These are phyloP conservation scores for Pangasius macronema DNA, from an alignment of 2,797 vertebrate species.

Conservation along the genomic window DNA sequence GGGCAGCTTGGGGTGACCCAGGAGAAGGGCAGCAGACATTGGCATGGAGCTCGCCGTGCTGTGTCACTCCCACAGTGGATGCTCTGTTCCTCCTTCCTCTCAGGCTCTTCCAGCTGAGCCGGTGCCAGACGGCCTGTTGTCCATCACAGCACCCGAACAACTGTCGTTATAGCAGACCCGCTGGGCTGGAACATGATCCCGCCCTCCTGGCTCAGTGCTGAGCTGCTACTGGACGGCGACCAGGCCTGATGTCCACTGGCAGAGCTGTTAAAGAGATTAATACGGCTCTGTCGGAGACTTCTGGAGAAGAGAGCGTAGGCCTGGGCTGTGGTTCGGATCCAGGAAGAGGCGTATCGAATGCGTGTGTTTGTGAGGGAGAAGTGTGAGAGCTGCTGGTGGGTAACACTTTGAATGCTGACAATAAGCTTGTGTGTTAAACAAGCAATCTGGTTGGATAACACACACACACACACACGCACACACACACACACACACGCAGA, in stretches of 20 bases:
- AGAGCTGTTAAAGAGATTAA: conserved; percentile 60
- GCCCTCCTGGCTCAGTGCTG: conserved; percentile 40
- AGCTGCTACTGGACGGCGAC: conserved; percentile 52
- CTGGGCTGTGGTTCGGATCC: conserved; percentile 22
- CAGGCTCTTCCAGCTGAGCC: conserved; percentile 47
- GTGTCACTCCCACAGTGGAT: conserved; percentile 39
- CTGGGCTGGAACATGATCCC: conserved; percentile 45
- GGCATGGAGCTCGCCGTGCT: conserved; percentile 5
- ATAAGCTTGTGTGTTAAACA: conserved; percentile 33
- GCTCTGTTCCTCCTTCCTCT: conserved; percentile 49
- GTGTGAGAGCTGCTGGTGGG: conserved; percentile 50
- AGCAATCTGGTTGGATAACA: conserved; percentile 14
- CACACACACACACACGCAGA: conserved; percentile 1
- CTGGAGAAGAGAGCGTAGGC: conserved; percentile 25
- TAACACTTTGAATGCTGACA: conserved; percentile 46
- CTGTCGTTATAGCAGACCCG: conserved; percentile 63
- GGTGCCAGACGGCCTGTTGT: conserved; percentile 64
- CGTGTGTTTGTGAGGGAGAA: conserved; percentile 17
- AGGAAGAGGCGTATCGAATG: conserved; percentile 22
- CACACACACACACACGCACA: background rate
- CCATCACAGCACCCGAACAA: conserved; percentile 62
- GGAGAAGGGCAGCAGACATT: conserved; percentile 17
- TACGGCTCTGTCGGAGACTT: conserved; percentile 48
- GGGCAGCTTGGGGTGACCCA: conserved; percentile 25
- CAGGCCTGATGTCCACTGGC: conserved; percentile 41